Base-by-base conservation (phyloP, 2,797 vertebrate genomes). In the Muraenolepis orangiensis region DNA sequence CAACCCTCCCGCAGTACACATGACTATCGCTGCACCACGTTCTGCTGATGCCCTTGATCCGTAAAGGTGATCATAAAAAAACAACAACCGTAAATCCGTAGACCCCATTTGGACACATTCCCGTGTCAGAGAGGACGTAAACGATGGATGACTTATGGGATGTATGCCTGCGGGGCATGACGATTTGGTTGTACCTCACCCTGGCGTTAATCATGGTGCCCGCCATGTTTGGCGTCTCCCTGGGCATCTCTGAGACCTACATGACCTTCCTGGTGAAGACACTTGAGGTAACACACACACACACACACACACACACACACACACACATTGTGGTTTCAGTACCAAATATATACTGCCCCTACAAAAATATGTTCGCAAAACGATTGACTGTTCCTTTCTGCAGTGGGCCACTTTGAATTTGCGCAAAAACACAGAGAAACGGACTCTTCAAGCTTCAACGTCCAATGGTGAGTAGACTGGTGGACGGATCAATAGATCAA, bases 401-500 rank as follows among this genome's bases (percentile, higher is more conserved):
- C 88, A 99, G 98, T 99, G 98, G 98, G 97, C 98, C 74, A 99
- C 98, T 0, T 85, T 94, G 82, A 94, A 95, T 71, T 95, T 99
- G 80, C 92, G 89, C 78, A 93, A 93, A 69, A 88, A 83, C 32
- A 77, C 82, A 76, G 93, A 94, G 30, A 84, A 91, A 12, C 78
- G 81, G 18, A 85, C 69, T 18, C 82, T 91, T 13, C 94, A 91
- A 80, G 80, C 71, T 32, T 84, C 94, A 2, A 16, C 91, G 73
- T 93, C 94, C 70, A 92, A 90, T 69, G 88, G 93, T 93, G 78
- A 89, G 89, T 66, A 68, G 29, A 64, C 28, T 46, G 30, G 1
- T 73, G 29, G 26, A 40, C 32, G 14, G 30, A 46, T 71, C 36
- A 14, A 46, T 46, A 4, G 20, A 40, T 5, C 14, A 46, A 64